Evolutionary conservation across 2,797 vertebrate species (phyloP).

Genomic region (Falco biarmicus): DNA sequence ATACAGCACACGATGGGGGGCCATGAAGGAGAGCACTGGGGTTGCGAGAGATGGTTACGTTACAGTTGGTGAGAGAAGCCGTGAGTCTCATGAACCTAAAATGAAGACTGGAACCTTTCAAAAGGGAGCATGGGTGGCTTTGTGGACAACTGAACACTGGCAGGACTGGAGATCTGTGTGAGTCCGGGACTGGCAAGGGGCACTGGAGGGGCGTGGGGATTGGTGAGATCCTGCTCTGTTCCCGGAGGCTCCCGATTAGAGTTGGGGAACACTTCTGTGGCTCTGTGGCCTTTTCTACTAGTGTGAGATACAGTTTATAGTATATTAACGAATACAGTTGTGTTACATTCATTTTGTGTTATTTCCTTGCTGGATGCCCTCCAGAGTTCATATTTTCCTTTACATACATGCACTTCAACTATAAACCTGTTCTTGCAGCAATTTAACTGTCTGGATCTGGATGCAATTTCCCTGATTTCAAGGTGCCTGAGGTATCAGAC

Average conservation of each 20-base stretch:
- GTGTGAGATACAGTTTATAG: background rate
- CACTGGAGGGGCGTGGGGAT: background rate
- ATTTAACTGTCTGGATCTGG: background rate
- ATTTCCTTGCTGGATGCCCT: background rate
- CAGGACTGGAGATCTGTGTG: background rate
- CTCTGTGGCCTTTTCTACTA: background rate
- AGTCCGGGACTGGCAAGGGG: background rate
- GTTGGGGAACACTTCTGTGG: background rate
- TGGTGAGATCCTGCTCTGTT: background rate
- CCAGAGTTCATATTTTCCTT: background rate
- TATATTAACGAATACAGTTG: background rate
- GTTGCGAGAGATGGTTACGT: fast-evolving
- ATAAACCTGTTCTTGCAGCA: background rate
- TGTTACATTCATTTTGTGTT: background rate
- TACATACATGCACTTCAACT: background rate
- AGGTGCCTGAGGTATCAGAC: background rate
- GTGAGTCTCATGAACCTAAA: background rate
- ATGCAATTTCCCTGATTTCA: background rate
- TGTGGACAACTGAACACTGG: background rate
- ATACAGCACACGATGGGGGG: fast-evolving
- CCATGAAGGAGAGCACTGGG: background rate
- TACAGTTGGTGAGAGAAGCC: background rate
- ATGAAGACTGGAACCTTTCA: background rate
- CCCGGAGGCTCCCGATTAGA: background rate
- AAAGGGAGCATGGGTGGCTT: background rate